These are phyloP conservation scores for Yasuhikotakia modesta DNA, from an alignment of 2,797 vertebrate species.

Conservation along the genomic window DNA sequence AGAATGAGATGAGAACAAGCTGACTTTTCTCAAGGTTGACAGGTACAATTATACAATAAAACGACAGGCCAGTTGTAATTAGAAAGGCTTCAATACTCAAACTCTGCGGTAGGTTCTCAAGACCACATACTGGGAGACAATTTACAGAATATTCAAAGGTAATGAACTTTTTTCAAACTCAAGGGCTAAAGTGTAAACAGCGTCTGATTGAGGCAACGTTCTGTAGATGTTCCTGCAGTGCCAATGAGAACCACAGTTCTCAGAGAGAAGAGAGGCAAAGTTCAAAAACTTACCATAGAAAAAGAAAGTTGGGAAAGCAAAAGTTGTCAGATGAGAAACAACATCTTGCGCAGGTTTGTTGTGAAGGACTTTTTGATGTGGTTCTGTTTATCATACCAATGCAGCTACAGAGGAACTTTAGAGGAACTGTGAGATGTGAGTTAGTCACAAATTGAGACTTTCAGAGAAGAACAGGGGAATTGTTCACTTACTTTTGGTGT, in stretches of 20 bases:
- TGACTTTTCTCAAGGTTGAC: background rate
- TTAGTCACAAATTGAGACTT: background rate
- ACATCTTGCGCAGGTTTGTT: background rate
- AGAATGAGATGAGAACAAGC: background rate
- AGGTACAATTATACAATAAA: background rate
- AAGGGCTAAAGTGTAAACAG: slow-evolving; percentile 14
- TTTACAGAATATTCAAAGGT: slow-evolving; percentile 4
- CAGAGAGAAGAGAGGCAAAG: background rate
- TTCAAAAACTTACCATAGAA: slow-evolving; percentile 1
- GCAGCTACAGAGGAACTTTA: background rate
- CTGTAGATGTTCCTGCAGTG: slow-evolving; percentile 1
- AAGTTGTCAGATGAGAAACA: background rate
- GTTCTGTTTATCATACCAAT: background rate
- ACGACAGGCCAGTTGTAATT: background rate
- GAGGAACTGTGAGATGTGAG: background rate
- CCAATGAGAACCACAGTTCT: no score
- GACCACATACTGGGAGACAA: background rate
- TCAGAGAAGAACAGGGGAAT: background rate
- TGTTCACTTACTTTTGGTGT: background rate
- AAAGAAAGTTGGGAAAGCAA: background rate
- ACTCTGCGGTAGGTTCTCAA: background rate
- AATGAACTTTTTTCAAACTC: background rate
- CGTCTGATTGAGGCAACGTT: background rate
- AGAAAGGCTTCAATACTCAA: background rate
- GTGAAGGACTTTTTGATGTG: background rate